These are phyloP conservation scores for Philonicus albiceps DNA, from an alignment of 2,888 invertebrate species.

Conservation along the genomic window DNA sequence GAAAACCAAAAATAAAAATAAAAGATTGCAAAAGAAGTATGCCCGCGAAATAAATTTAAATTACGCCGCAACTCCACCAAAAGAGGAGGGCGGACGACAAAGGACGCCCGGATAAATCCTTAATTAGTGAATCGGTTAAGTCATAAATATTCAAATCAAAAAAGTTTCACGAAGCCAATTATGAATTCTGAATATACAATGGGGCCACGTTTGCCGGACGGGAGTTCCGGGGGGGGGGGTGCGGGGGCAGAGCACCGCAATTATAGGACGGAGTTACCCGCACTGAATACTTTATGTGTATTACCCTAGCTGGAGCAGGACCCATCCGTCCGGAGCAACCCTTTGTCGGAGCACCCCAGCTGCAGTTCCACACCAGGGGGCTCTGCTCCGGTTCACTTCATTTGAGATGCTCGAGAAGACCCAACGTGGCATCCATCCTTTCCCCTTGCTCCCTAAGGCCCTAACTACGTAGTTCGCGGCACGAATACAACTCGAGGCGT, in stretches of 20 bases:
- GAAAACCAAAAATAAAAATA: background rate
- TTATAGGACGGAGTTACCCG: conserved; percentile 47
- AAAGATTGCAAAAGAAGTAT: conserved; percentile 12
- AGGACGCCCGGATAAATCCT: conserved; percentile 46
- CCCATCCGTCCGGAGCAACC: background rate
- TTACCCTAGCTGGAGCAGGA: conserved; percentile 9
- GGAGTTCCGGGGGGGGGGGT: background rate
- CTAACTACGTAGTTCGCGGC: background rate
- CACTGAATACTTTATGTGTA: conserved; percentile 48
- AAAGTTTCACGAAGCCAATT: conserved; percentile 50
- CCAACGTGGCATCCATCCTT: background rate
- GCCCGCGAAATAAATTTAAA: conserved; percentile 48
- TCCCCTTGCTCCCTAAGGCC: background rate
- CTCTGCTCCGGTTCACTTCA: conserved; percentile 13
- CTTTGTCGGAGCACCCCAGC: background rate
- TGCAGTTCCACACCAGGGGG: background rate
- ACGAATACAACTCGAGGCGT: conserved; percentile 9
- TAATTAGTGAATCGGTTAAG: conserved; percentile 52
- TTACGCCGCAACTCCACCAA: conserved; percentile 38
- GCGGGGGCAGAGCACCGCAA: conserved; percentile 37
- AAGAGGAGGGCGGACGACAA: background rate
- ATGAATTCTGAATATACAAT: conserved; percentile 51
- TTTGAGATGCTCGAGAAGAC: conserved; percentile 11
- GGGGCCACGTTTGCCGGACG: conserved; percentile 15
- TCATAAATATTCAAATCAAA: conserved; percentile 52